Percentiles rank a stretch among this genome's conserved stretches.
Evolutionary conservation across 2,797 vertebrate genomes (phyloP).

Genomic region (Phrynocephalus vlangalii): DNA sequence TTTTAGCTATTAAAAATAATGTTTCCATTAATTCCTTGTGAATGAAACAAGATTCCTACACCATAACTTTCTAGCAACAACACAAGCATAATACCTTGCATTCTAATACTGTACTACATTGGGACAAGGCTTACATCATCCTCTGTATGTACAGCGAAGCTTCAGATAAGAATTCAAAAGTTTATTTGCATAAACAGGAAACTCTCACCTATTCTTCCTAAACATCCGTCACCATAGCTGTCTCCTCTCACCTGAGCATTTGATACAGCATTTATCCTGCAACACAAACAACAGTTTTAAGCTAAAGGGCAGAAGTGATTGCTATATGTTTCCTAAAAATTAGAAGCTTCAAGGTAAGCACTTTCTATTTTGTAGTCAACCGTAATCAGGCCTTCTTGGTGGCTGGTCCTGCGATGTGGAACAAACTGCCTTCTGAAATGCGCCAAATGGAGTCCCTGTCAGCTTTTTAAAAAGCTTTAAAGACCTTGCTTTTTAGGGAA

Average conservation of each 20-base stretch:
- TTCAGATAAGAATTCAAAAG: not conserved
- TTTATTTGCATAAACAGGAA: not conserved
- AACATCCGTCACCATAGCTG: slow-evolving; percentile 88
- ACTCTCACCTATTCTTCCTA: slow-evolving; percentile 87
- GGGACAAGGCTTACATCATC: not conserved
- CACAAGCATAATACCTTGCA: not conserved
- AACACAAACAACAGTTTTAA: slow-evolving; percentile 8
- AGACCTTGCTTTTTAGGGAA: too few species aligned
- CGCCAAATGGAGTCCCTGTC: too few species aligned
- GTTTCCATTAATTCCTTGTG: not conserved
- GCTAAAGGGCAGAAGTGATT: not conserved
- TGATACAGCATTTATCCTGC: slow-evolving; percentile 94
- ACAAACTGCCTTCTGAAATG: too few species aligned
- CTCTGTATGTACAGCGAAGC: not conserved
- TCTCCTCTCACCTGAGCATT: slow-evolving; percentile 93
- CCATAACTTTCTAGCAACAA: not conserved
- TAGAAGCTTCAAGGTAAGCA: not conserved
- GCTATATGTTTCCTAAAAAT: too few species aligned
- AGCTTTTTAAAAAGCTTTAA: too few species aligned
- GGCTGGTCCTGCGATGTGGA: too few species aligned
- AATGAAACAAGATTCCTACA: not conserved
- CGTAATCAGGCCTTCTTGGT: too few species aligned
- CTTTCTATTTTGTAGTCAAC: not conserved
- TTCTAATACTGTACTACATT: not conserved
- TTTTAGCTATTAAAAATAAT: not conserved